Evolutionary conservation across 2,113 vertebrate genomes (phyloP), one percentile per base, ranked within the genome.

Genomic region (Lepus americanus): DNA sequence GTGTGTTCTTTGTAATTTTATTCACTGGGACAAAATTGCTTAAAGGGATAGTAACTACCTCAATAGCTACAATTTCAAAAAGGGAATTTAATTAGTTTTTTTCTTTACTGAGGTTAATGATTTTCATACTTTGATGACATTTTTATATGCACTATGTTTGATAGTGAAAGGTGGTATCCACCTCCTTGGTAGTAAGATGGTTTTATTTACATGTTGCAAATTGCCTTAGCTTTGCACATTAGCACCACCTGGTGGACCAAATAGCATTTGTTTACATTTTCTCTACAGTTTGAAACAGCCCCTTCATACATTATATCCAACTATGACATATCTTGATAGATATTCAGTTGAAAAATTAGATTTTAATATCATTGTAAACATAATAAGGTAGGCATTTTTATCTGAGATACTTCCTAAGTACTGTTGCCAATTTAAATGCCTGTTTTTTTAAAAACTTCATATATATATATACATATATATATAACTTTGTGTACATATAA

Each of bases 201-300:
- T 89, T 78, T 96, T 93, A 87, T 89, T 96, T 79, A 69, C 86
- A 53, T 1, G 19, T 69, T 77, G 76, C 44, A 25, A 49, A 61
- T 89, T 92, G 55, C 76, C 64, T 91, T 94, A 92, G 63, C 44
- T 73, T 93, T 95, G 94, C 77, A 93, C 59, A 78, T 97, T 93
- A 98, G 98, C 98, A 97, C 98, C 98, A 98, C 97, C 98, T 98
- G 98, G 98, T 98, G 98, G 98, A 91, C 61, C 3, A 29, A 96
- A 85, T 49, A 0, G 61, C 83, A 16, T 67, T 77, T 94, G 23
- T 69, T n/a, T 83, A 39, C 49, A 20, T 82, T 64, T 61, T 51
- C 22, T n/a, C 88, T 61, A 16, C 17, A 12, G 36, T 84, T 86
- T 82, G 76, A 95, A 91, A 44, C 16, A 95, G 9, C 66, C 55